phyloP scores from a whole-genome alignment of 2,888 invertebrate genomes.

The Perithous albicinctus region DNA sequence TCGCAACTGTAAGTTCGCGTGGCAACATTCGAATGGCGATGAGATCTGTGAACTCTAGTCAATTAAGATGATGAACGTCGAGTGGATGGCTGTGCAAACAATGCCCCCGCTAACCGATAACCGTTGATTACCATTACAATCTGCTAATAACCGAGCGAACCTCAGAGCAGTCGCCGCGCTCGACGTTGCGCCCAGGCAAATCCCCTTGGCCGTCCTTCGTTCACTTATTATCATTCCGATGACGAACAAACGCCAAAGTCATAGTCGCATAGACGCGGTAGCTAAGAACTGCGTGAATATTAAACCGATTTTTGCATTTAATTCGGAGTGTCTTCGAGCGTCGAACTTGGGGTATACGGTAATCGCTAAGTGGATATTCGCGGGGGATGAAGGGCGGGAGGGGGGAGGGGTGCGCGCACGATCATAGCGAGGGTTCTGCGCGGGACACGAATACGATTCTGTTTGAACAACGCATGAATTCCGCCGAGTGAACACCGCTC shows the following conservation, averaged over 20 bases:
- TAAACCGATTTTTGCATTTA: constrained; percentile 68
- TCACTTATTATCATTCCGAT: constrained; percentile 37
- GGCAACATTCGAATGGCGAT: constrained; percentile 59
- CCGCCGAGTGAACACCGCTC: constrained; percentile 75
- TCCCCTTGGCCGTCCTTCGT: constrained; percentile 40
- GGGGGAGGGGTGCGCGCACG: constrained; percentile 55
- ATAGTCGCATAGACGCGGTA: constrained; percentile 12
- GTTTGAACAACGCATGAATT: constrained; percentile 78
- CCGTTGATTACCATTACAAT: constrained; percentile 83
- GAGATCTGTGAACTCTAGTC: constrained; percentile 75
- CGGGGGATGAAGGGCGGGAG: too few species aligned
- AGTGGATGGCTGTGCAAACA: constrained; percentile 77
- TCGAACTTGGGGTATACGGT: constrained; percentile 59
- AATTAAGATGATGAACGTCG: constrained; percentile 81
- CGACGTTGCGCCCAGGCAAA: constrained; percentile 15
- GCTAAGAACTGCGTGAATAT: constrained; percentile 56
- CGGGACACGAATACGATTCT: constrained; percentile 64
- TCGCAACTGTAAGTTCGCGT: constrained; percentile 38
- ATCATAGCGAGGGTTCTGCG: constrained; percentile 44
- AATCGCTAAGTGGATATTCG: constrained; percentile 75
- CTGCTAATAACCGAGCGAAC: constrained; percentile 76
- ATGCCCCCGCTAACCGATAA: constrained; percentile 75
- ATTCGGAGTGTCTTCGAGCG: constrained; percentile 59
- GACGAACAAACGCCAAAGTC: constrained; percentile 30
- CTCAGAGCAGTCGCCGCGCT: constrained; percentile 43